Percentiles rank a stretch among this genome's conserved stretches.
These are phyloP conservation scores for Melieria picta DNA, from an alignment of 2,888 invertebrate species.

Conservation along the genomic window DNA sequence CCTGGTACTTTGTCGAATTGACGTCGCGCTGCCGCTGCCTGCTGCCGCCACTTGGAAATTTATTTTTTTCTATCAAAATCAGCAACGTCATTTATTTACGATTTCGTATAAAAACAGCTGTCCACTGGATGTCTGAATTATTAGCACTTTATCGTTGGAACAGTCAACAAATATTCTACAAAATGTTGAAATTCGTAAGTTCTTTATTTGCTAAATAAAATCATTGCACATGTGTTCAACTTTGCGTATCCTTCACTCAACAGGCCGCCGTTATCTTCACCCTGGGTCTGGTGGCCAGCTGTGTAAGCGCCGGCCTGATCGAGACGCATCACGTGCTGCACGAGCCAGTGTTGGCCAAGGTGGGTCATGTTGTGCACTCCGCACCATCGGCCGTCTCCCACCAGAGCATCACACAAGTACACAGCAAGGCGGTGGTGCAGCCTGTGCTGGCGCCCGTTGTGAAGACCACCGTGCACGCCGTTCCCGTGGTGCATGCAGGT, in stretches of 20 bases:
- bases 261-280: slow-evolving; percentile 30
- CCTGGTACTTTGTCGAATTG: too few relatives aligned
- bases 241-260: neutral
- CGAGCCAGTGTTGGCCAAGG: slow-evolving; percentile 56
- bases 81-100: neutral
- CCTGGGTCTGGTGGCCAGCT: slow-evolving; percentile 51
- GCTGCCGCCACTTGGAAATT: too few relatives aligned
- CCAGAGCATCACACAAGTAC: slow-evolving; percentile 68
- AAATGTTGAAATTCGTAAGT: slow-evolving; percentile 44
- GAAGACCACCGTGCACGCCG: slow-evolving; percentile 45
- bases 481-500: slow-evolving; percentile 39
- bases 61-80: neutral
- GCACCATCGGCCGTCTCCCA: slow-evolving; percentile 68
- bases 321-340: slow-evolving; percentile 53
- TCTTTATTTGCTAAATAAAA: neutral
- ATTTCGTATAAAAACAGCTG: slow-evolving; percentile 15
- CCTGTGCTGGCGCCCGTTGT: slow-evolving; percentile 51
- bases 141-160: neutral
- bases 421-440: slow-evolving; percentile 64
- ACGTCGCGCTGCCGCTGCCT: too few relatives aligned
- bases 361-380: slow-evolving; percentile 48
- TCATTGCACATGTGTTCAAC: neutral
- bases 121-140: slow-evolving; percentile 11
- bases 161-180: slow-evolving; percentile 16
- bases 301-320: slow-evolving; percentile 49